phyloP scores from a whole-genome alignment of 2,888 invertebrate genomes.

The Brachyptera putata region DNA sequence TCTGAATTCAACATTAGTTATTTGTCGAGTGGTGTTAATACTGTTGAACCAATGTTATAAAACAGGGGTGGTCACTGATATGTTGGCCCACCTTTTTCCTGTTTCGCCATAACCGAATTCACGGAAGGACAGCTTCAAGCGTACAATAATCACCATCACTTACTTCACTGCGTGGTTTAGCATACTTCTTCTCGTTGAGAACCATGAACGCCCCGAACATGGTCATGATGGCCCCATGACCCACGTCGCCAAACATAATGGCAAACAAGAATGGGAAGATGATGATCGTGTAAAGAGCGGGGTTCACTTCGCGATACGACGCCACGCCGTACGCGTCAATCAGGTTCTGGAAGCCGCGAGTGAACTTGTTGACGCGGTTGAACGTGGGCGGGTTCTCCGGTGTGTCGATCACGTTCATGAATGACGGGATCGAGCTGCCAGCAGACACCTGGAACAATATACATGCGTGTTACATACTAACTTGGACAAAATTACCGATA shows the following conservation, averaged over 20 bases:
- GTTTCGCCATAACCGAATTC: no score
- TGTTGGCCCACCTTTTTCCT: no score
- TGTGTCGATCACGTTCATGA: constrained; percentile 83
- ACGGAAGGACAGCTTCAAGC: no score
- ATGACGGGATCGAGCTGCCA: constrained; percentile 87
- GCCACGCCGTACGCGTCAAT: constrained; percentile 93
- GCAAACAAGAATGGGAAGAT: constrained; percentile 95
- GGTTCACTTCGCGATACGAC: constrained; percentile 88
- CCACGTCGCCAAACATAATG: constrained; percentile 94
- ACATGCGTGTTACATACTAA: not conserved
- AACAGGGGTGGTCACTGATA: no score
- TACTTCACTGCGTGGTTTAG: constrained; percentile 63
- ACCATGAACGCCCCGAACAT: constrained; percentile 79
- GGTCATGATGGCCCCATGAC: constrained; percentile 83
- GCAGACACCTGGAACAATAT: constrained; percentile 53
- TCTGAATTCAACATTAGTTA: no score
- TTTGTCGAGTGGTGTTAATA: no score
- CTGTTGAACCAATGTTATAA: no score
- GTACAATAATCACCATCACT: no score
- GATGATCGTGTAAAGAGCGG: constrained; percentile 82
- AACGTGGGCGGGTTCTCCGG: constrained; percentile 84
- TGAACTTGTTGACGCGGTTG: constrained; percentile 89
- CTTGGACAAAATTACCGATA: no score
- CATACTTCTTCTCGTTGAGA: constrained; percentile 68
- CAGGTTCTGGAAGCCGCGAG: constrained; percentile 85